Evolutionary conservation across 2,797 vertebrate species (phyloP), one percentile per base, ranked within the genome.

Genomic region (Eupleurogrammus muticus): DNA sequence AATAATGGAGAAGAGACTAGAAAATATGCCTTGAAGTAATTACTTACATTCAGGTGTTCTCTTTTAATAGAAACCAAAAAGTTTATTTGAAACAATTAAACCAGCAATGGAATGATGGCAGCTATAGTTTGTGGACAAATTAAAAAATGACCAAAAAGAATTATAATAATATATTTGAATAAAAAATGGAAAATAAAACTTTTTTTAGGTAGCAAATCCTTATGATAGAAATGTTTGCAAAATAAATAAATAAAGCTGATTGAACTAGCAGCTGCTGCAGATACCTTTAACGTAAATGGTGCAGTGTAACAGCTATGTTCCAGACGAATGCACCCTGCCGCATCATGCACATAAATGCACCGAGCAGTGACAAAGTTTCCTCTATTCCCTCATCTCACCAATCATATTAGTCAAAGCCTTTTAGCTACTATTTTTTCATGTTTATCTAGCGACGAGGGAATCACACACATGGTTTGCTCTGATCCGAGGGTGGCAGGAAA

Each of bases 391-490:
- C 10, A n/a, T 60, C n/a, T 5, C 35, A 20, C 28, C 19, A 60
- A 50, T 46, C 23, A 42, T 57, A 47, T 70, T 20, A 60, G n/a
- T 52, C 34, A 1, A 56, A 74, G 55, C 54, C 70, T 35, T 66
- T 61, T 23, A 4, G 57, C 14, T 0, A 19, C 1, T 38, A 46
- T n/a, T 60, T 57, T 51, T 69, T 69, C 9, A 54, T 57, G 40
- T 71, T 68, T 63, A 66, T 75, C 54, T 23, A 28, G 35, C 38
- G 2, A 73, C 49, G 46, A 34, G 38, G 53, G 13, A 56, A 67
- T 9, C 20, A 67, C 63, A 47, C 34, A 59, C 38, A 52, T 51
- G 21, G 52, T 61, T 64, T 53, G 1, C 48, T 70, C 51, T 46
- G 54, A 71, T 73, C 59, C 10, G 19, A 46, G 19, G 47, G 16